phyloP scores from a whole-genome alignment of 2,797 vertebrate species.

The Anabas testudineus region DNA sequence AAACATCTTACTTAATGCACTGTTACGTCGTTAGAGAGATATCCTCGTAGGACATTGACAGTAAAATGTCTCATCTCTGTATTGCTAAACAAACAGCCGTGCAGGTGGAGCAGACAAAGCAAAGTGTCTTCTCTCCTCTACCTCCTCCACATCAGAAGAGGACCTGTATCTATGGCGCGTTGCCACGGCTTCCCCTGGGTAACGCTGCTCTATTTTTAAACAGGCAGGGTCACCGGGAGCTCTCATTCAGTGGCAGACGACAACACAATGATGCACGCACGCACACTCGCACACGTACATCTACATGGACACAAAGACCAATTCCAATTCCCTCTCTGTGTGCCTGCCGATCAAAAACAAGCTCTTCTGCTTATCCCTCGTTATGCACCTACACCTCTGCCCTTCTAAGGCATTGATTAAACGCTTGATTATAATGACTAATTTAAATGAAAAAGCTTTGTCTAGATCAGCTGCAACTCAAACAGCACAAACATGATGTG shows the following conservation, averaged over 20 bases:
- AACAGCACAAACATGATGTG: slow-evolving; percentile 25
- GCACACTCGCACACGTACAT: slow-evolving; percentile 24
- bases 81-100: slow-evolving; percentile 43
- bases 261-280: slow-evolving; percentile 32
- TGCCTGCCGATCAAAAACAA: slow-evolving; percentile 46
- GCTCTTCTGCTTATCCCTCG: slow-evolving; percentile 47
- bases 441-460: slow-evolving; percentile 63
- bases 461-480: slow-evolving; percentile 34
- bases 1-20: slow-evolving; percentile 41
- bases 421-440: slow-evolving; percentile 56
- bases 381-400: slow-evolving; percentile 20
- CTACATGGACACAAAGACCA: slow-evolving; percentile 16
- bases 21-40: slow-evolving; percentile 24
- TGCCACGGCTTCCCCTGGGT: slow-evolving; percentile 78
- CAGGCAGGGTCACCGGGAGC: slow-evolving; percentile 59
- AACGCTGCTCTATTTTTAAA: slow-evolving; percentile 81
- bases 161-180: slow-evolving; percentile 75
- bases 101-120: slow-evolving; percentile 71
- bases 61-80: slow-evolving; percentile 49
- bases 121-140: slow-evolving; percentile 48
- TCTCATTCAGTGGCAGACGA: slow-evolving; percentile 58
- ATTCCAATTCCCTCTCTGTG: slow-evolving; percentile 9
- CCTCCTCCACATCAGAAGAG: slow-evolving; percentile 61
- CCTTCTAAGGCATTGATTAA: slow-evolving; percentile 62
- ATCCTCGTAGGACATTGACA: slow-evolving; percentile 5